Conservation (phyloP, 1,140 invertebrate species). For the Mesaphorura yosii region DNA sequence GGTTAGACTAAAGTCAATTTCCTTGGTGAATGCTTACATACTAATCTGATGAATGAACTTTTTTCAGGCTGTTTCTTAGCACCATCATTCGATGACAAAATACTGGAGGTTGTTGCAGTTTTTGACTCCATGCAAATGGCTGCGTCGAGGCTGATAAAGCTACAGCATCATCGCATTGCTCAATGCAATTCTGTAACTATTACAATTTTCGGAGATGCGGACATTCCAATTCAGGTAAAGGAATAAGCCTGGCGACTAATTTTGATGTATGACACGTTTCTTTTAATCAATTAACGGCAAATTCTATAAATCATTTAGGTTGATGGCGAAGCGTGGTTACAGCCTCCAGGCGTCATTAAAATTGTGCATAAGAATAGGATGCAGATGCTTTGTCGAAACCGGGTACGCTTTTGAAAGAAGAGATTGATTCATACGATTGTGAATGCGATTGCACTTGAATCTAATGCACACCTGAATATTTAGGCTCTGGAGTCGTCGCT, state of each 20-base stretch:
- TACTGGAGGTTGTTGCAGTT: slow-evolving; percentile 41
- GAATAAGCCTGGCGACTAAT: slow-evolving; percentile 24
- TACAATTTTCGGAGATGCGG: slow-evolving; percentile 64
- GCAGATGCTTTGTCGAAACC: slow-evolving; percentile 85
- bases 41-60: too few species aligned
- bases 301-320: too few species aligned
- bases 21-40: too few species aligned
- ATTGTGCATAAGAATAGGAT: slow-evolving; percentile 94
- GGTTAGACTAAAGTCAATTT: slow-evolving; percentile 71
- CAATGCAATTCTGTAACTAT: slow-evolving; percentile 92
- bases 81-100: slow-evolving; percentile 75
- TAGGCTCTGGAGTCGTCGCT: slow-evolving; percentile 76
- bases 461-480: slow-evolving; percentile 29
- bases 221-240: slow-evolving; percentile 31
- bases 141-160: slow-evolving; percentile 80
- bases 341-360: slow-evolving; percentile 86
- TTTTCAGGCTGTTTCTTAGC: slow-evolving; percentile 75
- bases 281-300: neutral
- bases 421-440: too few species aligned
- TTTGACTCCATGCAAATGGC: slow-evolving; percentile 96
- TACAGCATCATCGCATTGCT: slow-evolving; percentile 92
- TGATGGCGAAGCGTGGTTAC: slow-evolving; percentile 96
- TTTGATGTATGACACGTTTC: neutral
- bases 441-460: too few species aligned
- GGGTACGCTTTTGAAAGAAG: slow-evolving; percentile 50